phyloP scores from a whole-genome alignment of 2,797 vertebrate species.

The Lacerta bilineata region DNA sequence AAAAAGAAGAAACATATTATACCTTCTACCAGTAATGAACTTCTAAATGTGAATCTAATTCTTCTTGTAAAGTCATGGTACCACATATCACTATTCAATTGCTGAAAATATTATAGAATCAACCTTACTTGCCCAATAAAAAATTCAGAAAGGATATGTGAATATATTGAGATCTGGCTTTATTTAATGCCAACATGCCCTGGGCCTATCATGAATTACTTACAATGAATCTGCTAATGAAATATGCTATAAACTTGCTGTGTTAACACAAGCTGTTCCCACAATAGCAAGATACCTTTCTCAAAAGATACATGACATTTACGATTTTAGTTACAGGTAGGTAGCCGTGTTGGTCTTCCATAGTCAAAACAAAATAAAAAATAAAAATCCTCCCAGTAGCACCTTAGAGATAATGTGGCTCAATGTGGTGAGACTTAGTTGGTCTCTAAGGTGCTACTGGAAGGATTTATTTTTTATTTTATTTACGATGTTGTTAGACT shows the following conservation, averaged over 20 bases:
- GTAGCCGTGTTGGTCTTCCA: no score
- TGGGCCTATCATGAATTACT: neutral
- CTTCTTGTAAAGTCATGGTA: neutral
- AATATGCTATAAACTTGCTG: neutral
- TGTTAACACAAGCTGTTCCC: neutral
- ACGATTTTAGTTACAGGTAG: no score
- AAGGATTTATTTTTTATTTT: no score
- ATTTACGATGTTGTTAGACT: neutral
- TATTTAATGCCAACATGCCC: neutral
- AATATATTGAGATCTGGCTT: neutral
- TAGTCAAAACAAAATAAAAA: no score
- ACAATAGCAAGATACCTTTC: neutral
- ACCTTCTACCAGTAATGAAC: conserved; percentile 31
- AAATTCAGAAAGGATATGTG: neutral
- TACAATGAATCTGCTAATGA: neutral
- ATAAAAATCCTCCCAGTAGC: no score
- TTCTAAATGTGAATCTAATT: neutral
- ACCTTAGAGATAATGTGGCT: no score
- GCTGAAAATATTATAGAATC: neutral
- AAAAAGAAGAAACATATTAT: conserved; percentile 58
- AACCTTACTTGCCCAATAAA: neutral
- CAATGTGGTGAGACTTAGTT: no score
- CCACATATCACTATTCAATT: neutral
- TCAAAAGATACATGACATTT: neutral
- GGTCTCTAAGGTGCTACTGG: no score